phyloP scores from a whole-genome alignment of 2,888 invertebrate genomes.

The Orthosia gothica region DNA sequence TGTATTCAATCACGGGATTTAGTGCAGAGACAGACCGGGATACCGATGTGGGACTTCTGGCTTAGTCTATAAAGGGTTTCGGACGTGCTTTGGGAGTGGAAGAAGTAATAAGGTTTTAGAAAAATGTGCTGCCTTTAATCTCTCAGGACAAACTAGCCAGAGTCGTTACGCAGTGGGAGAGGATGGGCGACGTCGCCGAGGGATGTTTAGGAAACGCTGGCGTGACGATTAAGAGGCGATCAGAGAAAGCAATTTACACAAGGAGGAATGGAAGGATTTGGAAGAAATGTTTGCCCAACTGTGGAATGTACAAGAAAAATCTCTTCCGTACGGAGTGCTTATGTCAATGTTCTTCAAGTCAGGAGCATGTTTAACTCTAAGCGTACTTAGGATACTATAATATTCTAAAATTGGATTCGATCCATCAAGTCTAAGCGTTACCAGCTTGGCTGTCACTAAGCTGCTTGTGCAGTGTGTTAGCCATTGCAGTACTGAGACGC shows the following conservation, averaged over 20 bases:
- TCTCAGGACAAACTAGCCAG: too few species aligned
- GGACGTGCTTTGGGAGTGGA: slow-evolving; percentile 30
- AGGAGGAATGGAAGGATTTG: too few species aligned
- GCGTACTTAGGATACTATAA: background rate
- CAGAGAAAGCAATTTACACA: too few species aligned
- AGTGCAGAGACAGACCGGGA: slow-evolving; percentile 45
- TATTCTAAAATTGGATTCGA: background rate
- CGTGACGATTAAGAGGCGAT: too few species aligned
- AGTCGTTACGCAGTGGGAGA: too few species aligned
- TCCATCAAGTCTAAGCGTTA: slow-evolving; percentile 1
- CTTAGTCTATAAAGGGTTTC: slow-evolving; percentile 41
- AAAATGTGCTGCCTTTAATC: slow-evolving; percentile 6
- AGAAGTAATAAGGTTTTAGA: slow-evolving; percentile 10
- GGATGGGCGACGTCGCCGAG: too few species aligned
- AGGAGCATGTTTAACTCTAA: background rate
- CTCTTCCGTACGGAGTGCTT: background rate
- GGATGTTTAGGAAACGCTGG: too few species aligned
- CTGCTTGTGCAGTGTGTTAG: slow-evolving; percentile 4
- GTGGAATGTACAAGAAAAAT: background rate
- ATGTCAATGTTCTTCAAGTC: too few species aligned
- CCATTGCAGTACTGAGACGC: background rate
- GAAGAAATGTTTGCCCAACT: too few species aligned
- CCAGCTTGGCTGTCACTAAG: slow-evolving; percentile 16
- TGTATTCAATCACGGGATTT: slow-evolving; percentile 73
- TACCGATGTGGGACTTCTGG: slow-evolving; percentile 33